A percentile compares a stretch with the other conserved stretches of the same genome.
Evolutionary conservation across 2,113 vertebrate species (phyloP).

Genomic region (Pelecanus crispus): DNA sequence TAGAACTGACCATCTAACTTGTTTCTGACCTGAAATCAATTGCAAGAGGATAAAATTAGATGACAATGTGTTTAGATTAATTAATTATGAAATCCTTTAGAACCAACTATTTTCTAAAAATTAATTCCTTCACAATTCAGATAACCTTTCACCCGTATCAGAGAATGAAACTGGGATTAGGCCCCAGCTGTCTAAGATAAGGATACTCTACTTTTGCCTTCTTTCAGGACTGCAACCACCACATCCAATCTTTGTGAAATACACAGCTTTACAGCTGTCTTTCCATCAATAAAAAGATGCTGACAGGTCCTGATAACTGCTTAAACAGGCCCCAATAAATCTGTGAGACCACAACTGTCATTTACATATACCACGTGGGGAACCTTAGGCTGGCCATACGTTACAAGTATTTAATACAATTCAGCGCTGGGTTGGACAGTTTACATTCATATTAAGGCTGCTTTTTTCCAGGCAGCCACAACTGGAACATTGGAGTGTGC

Average conservation of each 20-base stretch:
- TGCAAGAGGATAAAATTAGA: not conserved
- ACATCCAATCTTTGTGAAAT: not conserved
- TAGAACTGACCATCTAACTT: slow-evolving; percentile 94
- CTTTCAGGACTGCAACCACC: not conserved
- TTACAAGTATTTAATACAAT: not conserved
- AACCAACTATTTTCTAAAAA: not conserved
- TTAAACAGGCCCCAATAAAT: not conserved
- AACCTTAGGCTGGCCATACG: not conserved
- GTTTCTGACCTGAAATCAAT: slow-evolving; percentile 85
- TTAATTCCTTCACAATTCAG: not conserved
- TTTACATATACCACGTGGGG: not conserved
- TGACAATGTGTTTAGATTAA: not conserved
- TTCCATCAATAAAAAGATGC: not conserved
- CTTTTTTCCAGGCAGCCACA: not conserved
- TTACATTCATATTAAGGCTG: not conserved
- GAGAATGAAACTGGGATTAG: not conserved
- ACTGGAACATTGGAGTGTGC: not conserved
- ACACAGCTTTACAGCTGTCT: not conserved
- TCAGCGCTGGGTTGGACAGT: not conserved
- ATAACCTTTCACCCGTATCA: not conserved
- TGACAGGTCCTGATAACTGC: not conserved
- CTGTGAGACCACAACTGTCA: not conserved
- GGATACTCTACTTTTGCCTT: not conserved
- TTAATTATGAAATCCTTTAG: not conserved
- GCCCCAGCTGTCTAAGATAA: not conserved